These are phyloP conservation scores for Heliothis subflexa DNA, from an alignment of 1,140 invertebrate genomes.

Conservation along the genomic window DNA sequence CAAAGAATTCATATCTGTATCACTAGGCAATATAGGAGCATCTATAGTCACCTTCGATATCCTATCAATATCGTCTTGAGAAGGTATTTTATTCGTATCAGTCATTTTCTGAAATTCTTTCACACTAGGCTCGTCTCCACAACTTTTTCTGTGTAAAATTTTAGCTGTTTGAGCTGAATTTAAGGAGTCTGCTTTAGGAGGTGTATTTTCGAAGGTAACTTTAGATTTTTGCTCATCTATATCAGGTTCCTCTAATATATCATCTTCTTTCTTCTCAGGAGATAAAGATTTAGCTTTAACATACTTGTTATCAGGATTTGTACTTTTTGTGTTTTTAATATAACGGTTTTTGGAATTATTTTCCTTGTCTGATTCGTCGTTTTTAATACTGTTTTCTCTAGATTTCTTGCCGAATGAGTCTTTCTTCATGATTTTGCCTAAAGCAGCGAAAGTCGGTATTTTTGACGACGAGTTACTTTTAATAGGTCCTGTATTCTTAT, in stretches of 20 bases:
- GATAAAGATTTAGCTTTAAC: constrained; percentile 78
- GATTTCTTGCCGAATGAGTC: constrained; percentile 79
- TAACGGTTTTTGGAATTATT: constrained; percentile 75
- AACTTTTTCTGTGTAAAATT: constrained; percentile 80
- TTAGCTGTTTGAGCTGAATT: constrained; percentile 53
- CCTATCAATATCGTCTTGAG: constrained; percentile 94
- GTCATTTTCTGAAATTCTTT: constrained; percentile 73
- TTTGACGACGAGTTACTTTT: constrained; percentile 82
- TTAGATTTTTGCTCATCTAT: constrained; percentile 57
- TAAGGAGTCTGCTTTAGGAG: constrained; percentile 37
- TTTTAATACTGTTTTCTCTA: constrained; percentile 67
- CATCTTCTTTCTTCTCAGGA: constrained; percentile 75
- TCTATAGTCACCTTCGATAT: constrained; percentile 94
- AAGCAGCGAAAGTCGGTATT: constrained; percentile 81
- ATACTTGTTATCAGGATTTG: constrained; percentile 78
- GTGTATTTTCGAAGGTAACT: constrained; percentile 54
- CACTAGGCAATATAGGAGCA: constrained; percentile 90
- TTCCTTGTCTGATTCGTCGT: constrained; percentile 63
- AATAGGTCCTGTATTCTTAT: constrained; percentile 70
- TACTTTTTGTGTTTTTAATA: constrained; percentile 78
- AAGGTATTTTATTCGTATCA: constrained; percentile 87
- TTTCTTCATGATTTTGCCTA: constrained; percentile 84
- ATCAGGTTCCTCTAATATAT: constrained; percentile 69
- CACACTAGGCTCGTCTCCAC: constrained; percentile 79
- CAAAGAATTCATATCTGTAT: constrained; percentile 89